Evolutionary conservation across 2,888 invertebrate species (phyloP), one percentile per base, ranked within the genome.

Genomic region (Agelastica alni): DNA sequence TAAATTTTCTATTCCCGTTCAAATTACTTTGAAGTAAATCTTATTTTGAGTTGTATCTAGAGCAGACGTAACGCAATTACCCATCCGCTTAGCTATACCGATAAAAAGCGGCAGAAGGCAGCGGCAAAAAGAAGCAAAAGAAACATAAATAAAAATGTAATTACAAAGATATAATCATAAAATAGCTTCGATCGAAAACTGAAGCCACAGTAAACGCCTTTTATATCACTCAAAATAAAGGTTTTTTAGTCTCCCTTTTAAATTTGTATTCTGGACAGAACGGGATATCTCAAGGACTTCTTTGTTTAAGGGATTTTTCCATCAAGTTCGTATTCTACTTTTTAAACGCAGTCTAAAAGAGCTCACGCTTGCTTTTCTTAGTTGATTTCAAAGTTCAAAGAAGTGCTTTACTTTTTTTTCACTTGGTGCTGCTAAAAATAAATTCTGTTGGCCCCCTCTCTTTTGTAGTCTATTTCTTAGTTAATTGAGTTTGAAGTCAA

Each of bases 111-210:
- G 46, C 55, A 45, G 55, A 44, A 56, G 46, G 47, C 53, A 43
- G 16, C 12, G 28, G 5, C 20, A 36, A 51, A 45, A 44, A 34
- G 31, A 37, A 51, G 30, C 45, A 46, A 49, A 53, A 56, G 54
- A 60, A 60, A 69, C 67, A 68, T 66, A 69, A 70, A 69, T 70
- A 70, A 69, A 68, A 70, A 68, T 68, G 67, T 66, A 70, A 70
- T 70, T 70, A 70, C 68, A 64, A 58, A 66, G 68, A 71, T 69
- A 64, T 67, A 68, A 71, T 71, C 69, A 64, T 65, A 66, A 65
- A 69, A 67, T 64, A 65, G 68, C 65, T 68, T 66, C 67, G 66
- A 70, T 70, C 63, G 56, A 43, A 34, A 48, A 52, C 51, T 51
- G 51, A 56, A 55, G 47, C 46, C 53, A 53, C 49, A 36, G 44